Percentiles rank a stretch among this genome's conserved stretches.
phyloP scores from a whole-genome alignment of 1,140 invertebrate species.

The Oncopodura yosiiana region DNA sequence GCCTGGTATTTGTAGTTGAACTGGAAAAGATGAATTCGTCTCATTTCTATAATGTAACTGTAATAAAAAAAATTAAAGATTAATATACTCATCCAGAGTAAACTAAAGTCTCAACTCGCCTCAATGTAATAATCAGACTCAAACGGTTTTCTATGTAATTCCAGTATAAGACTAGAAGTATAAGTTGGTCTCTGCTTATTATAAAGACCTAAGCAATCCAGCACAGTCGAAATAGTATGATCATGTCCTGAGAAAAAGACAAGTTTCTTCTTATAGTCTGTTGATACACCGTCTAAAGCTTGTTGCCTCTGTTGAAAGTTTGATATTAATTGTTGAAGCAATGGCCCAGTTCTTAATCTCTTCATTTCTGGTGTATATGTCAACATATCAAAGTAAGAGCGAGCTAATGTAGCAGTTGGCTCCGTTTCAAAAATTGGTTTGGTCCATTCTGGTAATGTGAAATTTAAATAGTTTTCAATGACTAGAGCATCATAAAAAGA shows the following conservation, averaged over 20 bases:
- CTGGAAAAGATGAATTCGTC: conserved; percentile 42
- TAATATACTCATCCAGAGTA: too few relatives aligned
- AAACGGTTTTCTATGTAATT: conserved; percentile 44
- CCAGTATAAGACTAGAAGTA: conserved; percentile 8
- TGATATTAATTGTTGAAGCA: conserved; percentile 37
- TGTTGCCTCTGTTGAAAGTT: conserved; percentile 28
- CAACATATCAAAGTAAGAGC: conserved; percentile 56
- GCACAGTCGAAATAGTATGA: conserved; percentile 40
- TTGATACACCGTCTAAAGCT: background rate
- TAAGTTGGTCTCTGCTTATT: conserved; percentile 38
- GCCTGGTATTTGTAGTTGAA: conserved; percentile 48
- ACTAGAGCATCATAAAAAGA: conserved; percentile 46
- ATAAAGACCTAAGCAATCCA: conserved; percentile 43
- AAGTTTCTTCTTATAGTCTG: conserved; percentile 31
- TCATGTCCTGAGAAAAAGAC: conserved; percentile 42
- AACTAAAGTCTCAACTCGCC: too few relatives aligned
- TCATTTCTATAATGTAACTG: conserved; percentile 56
- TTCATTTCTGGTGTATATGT: conserved; percentile 60
- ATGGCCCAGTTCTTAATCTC: conserved; percentile 56
- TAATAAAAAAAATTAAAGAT: too few relatives aligned
- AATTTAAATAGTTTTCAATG: conserved; percentile 52
- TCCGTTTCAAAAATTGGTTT: conserved; percentile 44
- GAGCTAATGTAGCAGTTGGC: conserved; percentile 41
- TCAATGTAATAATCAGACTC: conserved; percentile 54
- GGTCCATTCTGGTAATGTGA: conserved; percentile 61